Evolutionary conservation across 2,113 vertebrate species (phyloP).

Genomic region (Microtus ochrogaster): DNA sequence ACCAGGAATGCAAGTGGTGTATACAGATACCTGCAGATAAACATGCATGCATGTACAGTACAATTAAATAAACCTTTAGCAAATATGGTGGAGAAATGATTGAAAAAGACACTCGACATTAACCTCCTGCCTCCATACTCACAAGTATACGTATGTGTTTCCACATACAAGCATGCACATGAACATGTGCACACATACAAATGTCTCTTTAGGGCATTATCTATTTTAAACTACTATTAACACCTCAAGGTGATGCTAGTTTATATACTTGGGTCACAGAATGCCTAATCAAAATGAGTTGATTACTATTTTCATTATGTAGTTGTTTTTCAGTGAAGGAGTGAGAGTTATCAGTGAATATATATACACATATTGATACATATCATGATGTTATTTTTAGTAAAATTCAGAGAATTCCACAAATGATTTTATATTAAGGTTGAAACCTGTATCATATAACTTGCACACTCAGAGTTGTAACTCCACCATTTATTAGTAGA

Average conservation of each 20-base stretch:
- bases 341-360: neutral
- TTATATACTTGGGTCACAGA: slow-evolving; percentile 15
- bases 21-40: neutral
- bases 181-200: neutral
- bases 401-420: slow-evolving; percentile 57
- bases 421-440: slow-evolving; percentile 38
- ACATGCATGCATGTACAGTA: neutral
- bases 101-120: neutral
- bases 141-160: neutral
- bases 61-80: neutral
- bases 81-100: neutral
- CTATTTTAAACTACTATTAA: slow-evolving; percentile 41
- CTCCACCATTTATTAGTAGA: slow-evolving; percentile 5
- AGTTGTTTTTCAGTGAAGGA: neutral
- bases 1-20: neutral
- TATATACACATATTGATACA: neutral
- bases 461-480: neutral
- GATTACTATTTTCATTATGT: slow-evolving; percentile 31
- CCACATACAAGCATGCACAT: neutral
- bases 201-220: neutral
- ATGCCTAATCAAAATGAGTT: slow-evolving; percentile 15
- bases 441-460: slow-evolving; percentile 41
- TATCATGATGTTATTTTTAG: slow-evolving; percentile 24
- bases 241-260: slow-evolving; percentile 10
- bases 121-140: neutral